Base-by-base conservation (phyloP, 2,888 invertebrate species). In the Brassicogethes aeneus region DNA sequence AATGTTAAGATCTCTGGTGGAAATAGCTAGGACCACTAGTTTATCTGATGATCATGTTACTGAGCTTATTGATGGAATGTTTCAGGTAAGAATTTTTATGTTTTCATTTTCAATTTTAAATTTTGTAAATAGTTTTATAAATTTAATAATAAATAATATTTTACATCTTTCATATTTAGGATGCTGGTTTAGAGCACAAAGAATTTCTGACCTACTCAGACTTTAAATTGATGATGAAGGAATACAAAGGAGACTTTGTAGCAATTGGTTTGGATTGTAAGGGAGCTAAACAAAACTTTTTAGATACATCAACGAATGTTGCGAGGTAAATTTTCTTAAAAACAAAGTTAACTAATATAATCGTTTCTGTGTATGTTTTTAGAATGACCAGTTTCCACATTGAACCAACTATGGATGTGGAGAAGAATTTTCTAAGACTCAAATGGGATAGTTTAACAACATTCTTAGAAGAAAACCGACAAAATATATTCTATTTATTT, bases 211-310 rank as follows among this genome's bases (percentile, higher is more conserved):
- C 90, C 0, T 93, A 93, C 62, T 82, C 81, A 40, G 93, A 94
- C 61, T 94, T 94, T 57, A 93, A 93, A 61, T 69, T 89, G 8
- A 91, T 94, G 91, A 93, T 94, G 93, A 90, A 88, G 59, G 93
- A 94, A 63, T 93, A 93, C 67, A 92, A 92, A 64, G 92, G 92
- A 1, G 93, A 93, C 60, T 92, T 93, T 60, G 91, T 93, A 0
- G 93, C 93, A 1, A 93, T 94, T 41, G 93, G 93, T 1, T 70
- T 94, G 45, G 93, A 94, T 59, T 93, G 92, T 62, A 94, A 93
- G 68, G 93, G 93, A 2, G 93, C 92, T 0, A 93, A 93, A 57
- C 93, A 93, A 61, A 94, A 93, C 66, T 94, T 93, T 66, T 72
- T 93, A 52, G 93, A 93, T 58, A 93, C 91, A 0, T 92, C 93